Evolutionary conservation across 2,113 vertebrate genomes (phyloP).

Genomic region (Saiga tatarica): DNA sequence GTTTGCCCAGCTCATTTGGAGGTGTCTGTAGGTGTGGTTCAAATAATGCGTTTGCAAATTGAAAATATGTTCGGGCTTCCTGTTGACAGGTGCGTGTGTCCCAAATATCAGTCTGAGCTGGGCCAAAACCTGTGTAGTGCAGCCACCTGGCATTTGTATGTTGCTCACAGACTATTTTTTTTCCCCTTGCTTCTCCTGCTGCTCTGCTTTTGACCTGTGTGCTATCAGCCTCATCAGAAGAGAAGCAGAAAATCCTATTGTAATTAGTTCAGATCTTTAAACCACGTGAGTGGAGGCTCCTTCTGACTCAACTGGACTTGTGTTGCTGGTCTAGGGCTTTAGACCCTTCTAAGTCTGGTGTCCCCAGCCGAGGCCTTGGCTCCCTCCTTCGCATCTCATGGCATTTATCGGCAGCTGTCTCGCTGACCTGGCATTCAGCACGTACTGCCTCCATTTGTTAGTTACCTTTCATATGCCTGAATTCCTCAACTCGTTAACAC

Average conservation of each 20-base stretch:
- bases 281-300: background rate
- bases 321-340: background rate
- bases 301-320: background rate
- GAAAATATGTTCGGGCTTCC: background rate
- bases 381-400: background rate
- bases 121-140: background rate
- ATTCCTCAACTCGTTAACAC: conserved; percentile 23
- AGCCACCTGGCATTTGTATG: conserved; percentile 25
- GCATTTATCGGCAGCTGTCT: background rate
- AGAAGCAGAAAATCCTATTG: background rate
- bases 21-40: background rate
- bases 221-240: background rate
- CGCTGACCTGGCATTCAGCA: background rate
- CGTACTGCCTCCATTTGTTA: background rate
- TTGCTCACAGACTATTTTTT: background rate
- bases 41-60: background rate
- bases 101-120: background rate
- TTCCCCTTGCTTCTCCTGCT: background rate
- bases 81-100: background rate
- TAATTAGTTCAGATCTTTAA: background rate
- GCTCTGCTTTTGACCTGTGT: background rate
- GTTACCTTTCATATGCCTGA: background rate
- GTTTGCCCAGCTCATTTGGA: background rate
- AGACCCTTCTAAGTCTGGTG: background rate
- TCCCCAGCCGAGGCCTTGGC: fast-evolving